These are phyloP conservation scores for Bucorvus abyssinicus DNA, from an alignment of 2,797 vertebrate genomes.

Conservation along the genomic window DNA sequence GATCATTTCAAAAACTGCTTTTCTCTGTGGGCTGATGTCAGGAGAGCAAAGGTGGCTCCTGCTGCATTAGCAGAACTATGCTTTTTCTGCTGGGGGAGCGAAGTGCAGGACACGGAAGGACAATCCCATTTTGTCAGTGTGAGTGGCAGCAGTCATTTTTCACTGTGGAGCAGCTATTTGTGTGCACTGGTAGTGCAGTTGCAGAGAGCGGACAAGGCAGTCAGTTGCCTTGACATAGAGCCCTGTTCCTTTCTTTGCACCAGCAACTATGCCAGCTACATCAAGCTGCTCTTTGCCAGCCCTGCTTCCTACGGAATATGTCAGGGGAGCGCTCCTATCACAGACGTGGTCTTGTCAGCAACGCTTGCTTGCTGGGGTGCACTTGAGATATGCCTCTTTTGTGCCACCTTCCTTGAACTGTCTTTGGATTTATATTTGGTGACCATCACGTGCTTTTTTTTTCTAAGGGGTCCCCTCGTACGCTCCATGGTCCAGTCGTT, in stretches of 20 bases:
- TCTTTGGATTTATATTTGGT: not conserved
- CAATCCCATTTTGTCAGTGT: not conserved
- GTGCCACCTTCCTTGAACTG: not conserved
- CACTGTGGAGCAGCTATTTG: not conserved
- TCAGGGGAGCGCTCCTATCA: not conserved
- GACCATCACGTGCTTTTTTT: not conserved
- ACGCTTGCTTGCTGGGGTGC: not conserved
- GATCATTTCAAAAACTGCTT: not conserved
- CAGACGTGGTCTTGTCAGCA: not conserved
- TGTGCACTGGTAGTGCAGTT: not conserved
- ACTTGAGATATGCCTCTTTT: not conserved
- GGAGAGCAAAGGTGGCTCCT: not conserved
- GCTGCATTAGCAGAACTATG: not conserved
- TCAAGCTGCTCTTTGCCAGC: not conserved
- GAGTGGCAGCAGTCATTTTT: fast-evolving
- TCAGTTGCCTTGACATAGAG: not conserved
- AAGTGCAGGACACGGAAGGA: not conserved
- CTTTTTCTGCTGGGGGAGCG: not conserved
- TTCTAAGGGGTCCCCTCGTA: not conserved
- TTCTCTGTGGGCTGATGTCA: not conserved
- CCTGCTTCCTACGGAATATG: not conserved
- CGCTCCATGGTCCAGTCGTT: not conserved
- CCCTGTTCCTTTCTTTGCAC: not conserved
- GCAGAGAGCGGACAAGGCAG: not conserved
- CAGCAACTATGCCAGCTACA: not conserved